Evolutionary conservation across 2,113 vertebrate genomes (phyloP), one percentile per base, ranked within the genome.

Genomic region (Garra rufa): DNA sequence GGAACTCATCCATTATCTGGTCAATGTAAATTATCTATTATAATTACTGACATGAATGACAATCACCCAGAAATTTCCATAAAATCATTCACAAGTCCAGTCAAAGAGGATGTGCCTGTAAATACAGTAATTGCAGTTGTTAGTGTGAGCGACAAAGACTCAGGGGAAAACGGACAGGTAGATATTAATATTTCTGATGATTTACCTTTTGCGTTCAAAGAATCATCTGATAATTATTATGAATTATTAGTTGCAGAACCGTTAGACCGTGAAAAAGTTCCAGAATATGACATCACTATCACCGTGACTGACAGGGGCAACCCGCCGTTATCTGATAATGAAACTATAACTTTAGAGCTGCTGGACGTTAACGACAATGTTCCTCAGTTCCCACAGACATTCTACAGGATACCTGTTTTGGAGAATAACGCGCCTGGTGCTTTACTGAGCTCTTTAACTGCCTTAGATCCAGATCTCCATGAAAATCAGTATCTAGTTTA

Each of bases 401-500:
- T 94, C 52, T 0, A 86, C 44, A 89, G 83, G 17, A 89, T 91
- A 19, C 86, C 76, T 14, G 85, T 90, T 0, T 61, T 73, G 21
- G 88, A 89, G 59, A 89, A 89, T 41, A 89, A 90, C 71, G 78
- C 79, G 0, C 88, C 85, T 3, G 88, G 88, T 6, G 85, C 70
- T 1, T 79, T 84, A 57, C 28, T 91, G 41, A 59, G 84, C 80
- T 89, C 88, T 8, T 41, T 91, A 1, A 87, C 85, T 11, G 89
- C 91, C 10, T 15, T 84, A 11, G 90, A 91, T n/a, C 86, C 89
- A 61, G 89, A 91, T 38, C 85, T 88, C 8, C 83, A 91, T 2
- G 92, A 86, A 85, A 96, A 97, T 0, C 93, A 94, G 15, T 92
- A 86, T 55, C 92, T 96, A 6, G 93, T 93, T 21, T 97, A 96